Base-by-base conservation (phyloP, 2,113 vertebrate genomes). In the Aegypius monachus region DNA sequence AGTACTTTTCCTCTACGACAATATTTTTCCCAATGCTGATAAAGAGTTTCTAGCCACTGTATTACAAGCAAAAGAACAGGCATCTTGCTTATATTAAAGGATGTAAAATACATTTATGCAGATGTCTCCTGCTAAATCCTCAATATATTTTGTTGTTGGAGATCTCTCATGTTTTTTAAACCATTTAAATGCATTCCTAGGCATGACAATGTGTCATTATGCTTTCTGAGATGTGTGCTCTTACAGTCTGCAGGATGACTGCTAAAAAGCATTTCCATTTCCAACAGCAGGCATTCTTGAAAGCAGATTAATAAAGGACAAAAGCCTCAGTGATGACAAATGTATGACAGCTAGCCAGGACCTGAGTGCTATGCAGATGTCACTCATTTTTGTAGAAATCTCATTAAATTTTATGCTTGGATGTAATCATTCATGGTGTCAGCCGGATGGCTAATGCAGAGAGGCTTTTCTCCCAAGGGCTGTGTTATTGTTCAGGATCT, bases 361-460 rank as follows among this genome's bases (percentile, higher is more conserved):
- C 94, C 78, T 89, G 75, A 95, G 58, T 94, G 48, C 68, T 94
- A 95, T 86, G 94, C 88, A 97, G 95, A 97, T 94, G 89, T 88
- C 95, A 97, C 78, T 97, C 86, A 93, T 93, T 97, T 96, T 85
- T 90, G 73, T 82, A 94, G 88, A 96, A 96, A 97, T 94, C 86
- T 94, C 93, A 95, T 97, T 97, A 96, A 74, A 95, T 96, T 96
- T 96, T 95, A 71, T 90, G 85, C 78, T 93, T 81, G 85, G 45
- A 58, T 90, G 61, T 93, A 97, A 97, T 95, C 84, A 96, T 81
- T 98, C 94, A 95, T 42, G 68, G 61, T 95, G 92, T 97, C 97
- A 97, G 93, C 82, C 10, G 66, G 72, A 87, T 88, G 80, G 75
- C 74, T 96, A 92, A 94, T 79, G 73, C 92, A 86, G 86, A 82